phyloP scores from a whole-genome alignment of 1,140 invertebrate genomes.

The Phymastichus coffea region DNA sequence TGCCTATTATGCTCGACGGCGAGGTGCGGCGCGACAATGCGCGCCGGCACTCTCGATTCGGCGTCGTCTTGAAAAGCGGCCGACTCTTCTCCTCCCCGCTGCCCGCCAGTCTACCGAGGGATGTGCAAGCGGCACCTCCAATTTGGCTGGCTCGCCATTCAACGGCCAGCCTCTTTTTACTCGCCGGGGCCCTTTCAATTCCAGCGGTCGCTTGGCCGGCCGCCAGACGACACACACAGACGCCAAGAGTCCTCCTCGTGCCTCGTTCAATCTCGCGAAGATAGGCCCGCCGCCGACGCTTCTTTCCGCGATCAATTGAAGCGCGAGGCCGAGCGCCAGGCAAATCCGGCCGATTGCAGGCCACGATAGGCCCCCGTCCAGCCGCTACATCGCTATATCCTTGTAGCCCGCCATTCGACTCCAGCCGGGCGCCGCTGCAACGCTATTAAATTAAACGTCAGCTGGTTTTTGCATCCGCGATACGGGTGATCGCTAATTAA shows the following conservation, averaged over 20 bases:
- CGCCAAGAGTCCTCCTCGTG: background rate
- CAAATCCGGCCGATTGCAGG: background rate
- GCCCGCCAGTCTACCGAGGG: too few species aligned
- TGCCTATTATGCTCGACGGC: background rate
- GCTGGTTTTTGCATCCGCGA: background rate
- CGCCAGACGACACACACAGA: constrained; percentile 14
- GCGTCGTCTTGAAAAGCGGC: background rate
- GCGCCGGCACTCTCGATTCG: background rate
- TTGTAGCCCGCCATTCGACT: background rate
- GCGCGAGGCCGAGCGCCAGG: background rate
- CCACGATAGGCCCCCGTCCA: constrained; percentile 18
- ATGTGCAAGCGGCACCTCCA: constrained; percentile 12
- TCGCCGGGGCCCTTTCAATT: constrained; percentile 25
- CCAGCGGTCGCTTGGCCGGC: constrained; percentile 20
- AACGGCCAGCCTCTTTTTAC: constrained; percentile 13
- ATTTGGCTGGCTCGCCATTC: constrained; percentile 23
- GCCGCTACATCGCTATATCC: background rate
- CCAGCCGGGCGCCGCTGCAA: background rate
- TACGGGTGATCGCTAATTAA: too few species aligned
- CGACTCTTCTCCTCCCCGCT: background rate
- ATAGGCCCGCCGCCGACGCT: background rate
- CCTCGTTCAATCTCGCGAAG: background rate
- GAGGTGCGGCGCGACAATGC: background rate
- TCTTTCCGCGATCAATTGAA: constrained; percentile 7
- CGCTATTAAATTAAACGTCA: constrained; percentile 2